Evolutionary conservation across 2,888 invertebrate species (phyloP).

Genomic region (Syritta pipiens): DNA sequence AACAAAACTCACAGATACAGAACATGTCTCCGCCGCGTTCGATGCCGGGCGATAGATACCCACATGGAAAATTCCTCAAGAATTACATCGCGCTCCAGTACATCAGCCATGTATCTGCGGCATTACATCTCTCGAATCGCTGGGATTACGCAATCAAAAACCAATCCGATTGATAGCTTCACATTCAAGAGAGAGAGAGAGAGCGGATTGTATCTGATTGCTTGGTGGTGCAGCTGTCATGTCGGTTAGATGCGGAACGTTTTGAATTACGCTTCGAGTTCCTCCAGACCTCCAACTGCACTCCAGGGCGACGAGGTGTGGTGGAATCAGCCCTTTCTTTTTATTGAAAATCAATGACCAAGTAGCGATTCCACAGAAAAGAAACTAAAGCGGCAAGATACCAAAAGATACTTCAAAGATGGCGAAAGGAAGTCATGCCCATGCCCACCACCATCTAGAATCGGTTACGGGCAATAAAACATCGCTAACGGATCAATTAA

Average conservation of each 20-base stretch:
- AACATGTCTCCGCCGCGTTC: too few relatives aligned
- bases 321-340: conserved; percentile 16
- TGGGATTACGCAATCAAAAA: conserved; percentile 46
- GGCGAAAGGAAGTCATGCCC: conserved; percentile 49
- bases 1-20: too few relatives aligned
- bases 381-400: too few relatives aligned
- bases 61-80: too few relatives aligned
- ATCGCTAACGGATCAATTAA: too few relatives aligned
- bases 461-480: too few relatives aligned
- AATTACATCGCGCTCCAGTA: conserved; percentile 34
- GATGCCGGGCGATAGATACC: too few relatives aligned
- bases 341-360: conserved; percentile 24
- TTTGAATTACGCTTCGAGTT: conserved; percentile 17
- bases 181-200: neutral
- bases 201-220: too few relatives aligned
- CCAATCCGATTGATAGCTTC: conserved; percentile 35
- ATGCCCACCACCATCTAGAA: too few relatives aligned
- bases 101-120: conserved; percentile 27
- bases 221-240: too few relatives aligned
- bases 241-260: conserved; percentile 6
- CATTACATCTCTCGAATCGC: conserved; percentile 31
- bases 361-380: conserved; percentile 14
- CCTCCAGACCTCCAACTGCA: too few relatives aligned
- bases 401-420: conserved; percentile 29
- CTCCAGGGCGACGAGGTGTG: too few relatives aligned